Percentiles rank a stretch among this genome's conserved stretches.
These are phyloP conservation scores for Proterorhinus semilunaris DNA, from an alignment of 2,113 vertebrate species.

Conservation along the genomic window DNA sequence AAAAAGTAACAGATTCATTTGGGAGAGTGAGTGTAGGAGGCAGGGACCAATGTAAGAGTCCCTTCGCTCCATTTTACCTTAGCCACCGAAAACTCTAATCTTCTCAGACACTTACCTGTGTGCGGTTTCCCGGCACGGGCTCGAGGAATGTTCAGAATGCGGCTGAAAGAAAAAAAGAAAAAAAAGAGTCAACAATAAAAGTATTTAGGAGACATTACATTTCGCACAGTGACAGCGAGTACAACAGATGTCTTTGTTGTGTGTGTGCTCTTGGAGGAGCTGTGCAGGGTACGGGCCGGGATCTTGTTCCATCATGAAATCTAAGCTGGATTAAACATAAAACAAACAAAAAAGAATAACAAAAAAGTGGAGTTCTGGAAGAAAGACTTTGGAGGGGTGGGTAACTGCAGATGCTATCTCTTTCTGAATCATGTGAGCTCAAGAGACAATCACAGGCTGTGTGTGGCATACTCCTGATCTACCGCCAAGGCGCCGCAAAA, in stretches of 20 bases:
- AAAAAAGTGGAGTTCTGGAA: slow-evolving; percentile 11
- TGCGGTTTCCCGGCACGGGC: slow-evolving; percentile 48
- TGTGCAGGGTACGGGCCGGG: slow-evolving; percentile 27
- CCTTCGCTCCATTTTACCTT: slow-evolving; percentile 1
- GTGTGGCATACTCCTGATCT: slow-evolving; percentile 63
- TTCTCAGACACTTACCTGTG: slow-evolving; percentile 51
- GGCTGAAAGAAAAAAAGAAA: slow-evolving; percentile 44
- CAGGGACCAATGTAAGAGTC: background rate
- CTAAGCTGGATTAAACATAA: slow-evolving; percentile 36
- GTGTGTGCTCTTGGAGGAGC: slow-evolving; percentile 43
- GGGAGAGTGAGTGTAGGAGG: background rate
- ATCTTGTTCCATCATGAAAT: slow-evolving; percentile 50
- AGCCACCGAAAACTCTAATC: slow-evolving; percentile 25
- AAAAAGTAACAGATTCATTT: slow-evolving; percentile 21
- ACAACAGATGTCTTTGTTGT: slow-evolving; percentile 75
- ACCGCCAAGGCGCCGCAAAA: slow-evolving; percentile 46
- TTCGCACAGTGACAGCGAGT: slow-evolving; percentile 43
- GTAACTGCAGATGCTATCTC: slow-evolving; percentile 68
- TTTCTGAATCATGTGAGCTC: slow-evolving; percentile 59
- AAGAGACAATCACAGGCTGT: slow-evolving; percentile 56
- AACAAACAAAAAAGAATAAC: too few species aligned
- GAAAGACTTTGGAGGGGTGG: slow-evolving; percentile 52
- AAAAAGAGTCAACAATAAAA: slow-evolving; percentile 68
- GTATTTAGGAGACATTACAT: slow-evolving; percentile 70
- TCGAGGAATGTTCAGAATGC: slow-evolving; percentile 74